Evolutionary conservation across 2,797 vertebrate genomes (phyloP), one percentile per base, ranked within the genome.

Genomic region (Atherinosoma microstoma): DNA sequence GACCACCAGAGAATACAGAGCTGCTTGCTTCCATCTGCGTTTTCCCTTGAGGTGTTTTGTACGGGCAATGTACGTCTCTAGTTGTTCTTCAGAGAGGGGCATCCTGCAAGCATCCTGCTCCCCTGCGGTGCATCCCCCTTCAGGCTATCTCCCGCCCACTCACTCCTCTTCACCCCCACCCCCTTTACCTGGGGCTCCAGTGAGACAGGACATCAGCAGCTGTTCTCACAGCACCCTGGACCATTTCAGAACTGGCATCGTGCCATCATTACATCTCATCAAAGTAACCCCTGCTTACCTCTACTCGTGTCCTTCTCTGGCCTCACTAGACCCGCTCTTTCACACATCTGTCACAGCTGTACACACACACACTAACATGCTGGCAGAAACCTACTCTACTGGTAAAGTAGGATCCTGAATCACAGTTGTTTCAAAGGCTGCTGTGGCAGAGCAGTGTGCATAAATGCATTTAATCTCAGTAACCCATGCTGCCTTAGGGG

Each of bases 131-230:
- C 64, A 2, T 81, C 87, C 83, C 85, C 76, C 93, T 89, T 76
- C 82, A 83, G 89, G 91, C 90, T 81, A 85, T 70, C 78, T 82
- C 82, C 78, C 78, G 20, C 88, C 88, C 82, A 87, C 86, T 79
- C 75, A 0, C 82, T 82, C 69, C 51, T 67, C 70, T 71, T 80
- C 76, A 77, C 70, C 30, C 77, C 70, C 65, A 20, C 66, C 58
- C n/a, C 64, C 58, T 16, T 84, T 84, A 82, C 77, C 54, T 12
- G 29, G 64, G 83, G 87, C 87, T 86, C 76, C 78, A 51, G 76
- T 78, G 84, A 91, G 85, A 91, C 75, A 67, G 88, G 88, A 84
- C 4, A 79, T 87, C 88, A 64, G 84, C 90, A 92, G 89, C 90
- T 91, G 89, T 90, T 91, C 87, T 86, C 78, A 80, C 87, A 83